Base-by-base conservation (phyloP, 2,797 vertebrate species). In the Molossus molossus region DNA sequence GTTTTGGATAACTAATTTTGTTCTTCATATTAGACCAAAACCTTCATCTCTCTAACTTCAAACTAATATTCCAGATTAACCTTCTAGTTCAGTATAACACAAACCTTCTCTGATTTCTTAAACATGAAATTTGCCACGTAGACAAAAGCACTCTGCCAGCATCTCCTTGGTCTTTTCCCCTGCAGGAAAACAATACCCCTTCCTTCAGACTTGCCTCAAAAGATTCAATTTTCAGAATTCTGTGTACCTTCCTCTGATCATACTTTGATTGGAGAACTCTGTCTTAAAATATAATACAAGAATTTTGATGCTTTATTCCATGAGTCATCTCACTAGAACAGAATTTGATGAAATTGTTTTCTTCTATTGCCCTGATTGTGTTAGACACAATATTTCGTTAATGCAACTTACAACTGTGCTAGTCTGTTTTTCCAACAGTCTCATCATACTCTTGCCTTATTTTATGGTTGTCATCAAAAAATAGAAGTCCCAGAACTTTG, bases 381-480 rank as follows among this genome's bases (percentile, higher is more conserved):
- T 86, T 86, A 86, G 48, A 88, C 25, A 50, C 48, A 85, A 11
- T 94, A 93, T 91, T 94, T 93, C 50, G 87, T 79, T 87, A 96
- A 67, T 29, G 33, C 86, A 95, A 77, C 65, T 60, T 64, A 94
- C 57, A n/a, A 87, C 84, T 70, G 58, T 76, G 64, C 64, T 85
- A 67, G 79, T 69, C 53, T 83, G 62, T 93, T 96, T 96, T 86
- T 85, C 55, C 75, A 93, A 75, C 3, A 92, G n/a, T 37, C 29
- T 85, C 89, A 90, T 90, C 67, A 79, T 48, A 69, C 37, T 55
- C 86, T 50, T 95, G 69, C 50, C 64, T 95, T 97, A 92, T 80
- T 91, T 92, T 90, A 92, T 45, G 64, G 81, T 85, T 95, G 81
- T 95, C 72, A 94, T 97, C 67, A 84, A 70, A 83, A 83, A 50